These are phyloP conservation scores for Grantiella picta DNA, from an alignment of 2,113 vertebrate genomes.

Conservation along the genomic window DNA sequence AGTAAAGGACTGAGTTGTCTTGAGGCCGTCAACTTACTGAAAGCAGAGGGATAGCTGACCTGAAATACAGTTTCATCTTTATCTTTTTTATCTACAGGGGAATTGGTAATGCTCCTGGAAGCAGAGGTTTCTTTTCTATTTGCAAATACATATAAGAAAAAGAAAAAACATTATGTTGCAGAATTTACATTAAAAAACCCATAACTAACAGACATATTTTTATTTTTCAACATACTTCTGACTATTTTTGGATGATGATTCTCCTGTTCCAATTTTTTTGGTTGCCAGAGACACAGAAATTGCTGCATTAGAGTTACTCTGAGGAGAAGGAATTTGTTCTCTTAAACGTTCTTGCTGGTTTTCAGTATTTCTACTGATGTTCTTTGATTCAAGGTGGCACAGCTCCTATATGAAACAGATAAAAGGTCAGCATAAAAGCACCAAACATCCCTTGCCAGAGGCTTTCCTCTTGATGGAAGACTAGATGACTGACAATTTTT, in stretches of 20 bases:
- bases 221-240: slow-evolving; percentile 66
- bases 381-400: slow-evolving; percentile 78
- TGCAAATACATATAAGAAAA: not conserved
- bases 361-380: slow-evolving; percentile 57
- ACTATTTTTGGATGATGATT: slow-evolving; percentile 70
- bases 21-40: slow-evolving; percentile 87
- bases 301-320: slow-evolving; percentile 48
- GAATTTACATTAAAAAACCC: not conserved
- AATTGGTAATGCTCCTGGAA: slow-evolving; percentile 72
- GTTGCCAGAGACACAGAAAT: not conserved
- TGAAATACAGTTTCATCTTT: slow-evolving; percentile 80
- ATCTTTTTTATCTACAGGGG: slow-evolving; percentile 78
- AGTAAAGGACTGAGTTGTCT: slow-evolving; percentile 85
- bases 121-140: slow-evolving; percentile 75
- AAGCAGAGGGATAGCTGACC: slow-evolving; percentile 94
- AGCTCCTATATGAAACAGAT: slow-evolving; percentile 73
- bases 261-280: slow-evolving; percentile 67
- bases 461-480: not conserved
- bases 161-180: not conserved
- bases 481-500: not conserved
- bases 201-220: not conserved
- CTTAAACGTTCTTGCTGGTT: slow-evolving; percentile 67
- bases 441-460: not conserved
- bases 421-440: not conserved
- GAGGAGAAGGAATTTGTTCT: slow-evolving; percentile 65